These are phyloP conservation scores for Rhineura floridana DNA, from an alignment of 2,113 vertebrate species.

Conservation along the genomic window DNA sequence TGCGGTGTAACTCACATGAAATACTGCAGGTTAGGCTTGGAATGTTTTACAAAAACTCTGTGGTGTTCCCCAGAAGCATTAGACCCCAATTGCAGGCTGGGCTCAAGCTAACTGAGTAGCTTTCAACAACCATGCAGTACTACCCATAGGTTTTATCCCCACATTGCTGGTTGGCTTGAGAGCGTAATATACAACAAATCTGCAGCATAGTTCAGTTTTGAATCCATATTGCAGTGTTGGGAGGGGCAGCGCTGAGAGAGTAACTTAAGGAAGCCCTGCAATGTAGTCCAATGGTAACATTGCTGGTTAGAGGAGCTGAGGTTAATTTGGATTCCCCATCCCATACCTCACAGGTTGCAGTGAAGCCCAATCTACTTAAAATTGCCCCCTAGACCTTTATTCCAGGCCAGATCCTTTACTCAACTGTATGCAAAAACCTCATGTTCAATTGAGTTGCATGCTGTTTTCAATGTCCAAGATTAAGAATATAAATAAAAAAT, in stretches of 20 bases:
- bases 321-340: not conserved
- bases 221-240: not conserved
- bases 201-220: not conserved
- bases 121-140: not conserved
- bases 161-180: not conserved
- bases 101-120: not conserved
- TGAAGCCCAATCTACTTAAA: not conserved
- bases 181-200: not conserved
- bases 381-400: not conserved
- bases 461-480: no score
- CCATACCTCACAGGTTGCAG: not conserved
- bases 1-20: not conserved
- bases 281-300: not conserved
- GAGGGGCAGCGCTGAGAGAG: not conserved
- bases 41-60: not conserved
- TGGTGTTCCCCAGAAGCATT: not conserved
- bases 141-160: not conserved
- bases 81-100: not conserved
- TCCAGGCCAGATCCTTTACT: not conserved
- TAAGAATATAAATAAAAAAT: no score
- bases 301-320: not conserved
- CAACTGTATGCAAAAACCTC: no score
- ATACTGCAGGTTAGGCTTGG: not conserved
- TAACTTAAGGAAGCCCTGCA: not conserved
- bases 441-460: not conserved